Conservation (phyloP, 2,797 vertebrate genomes). For the Pempheris klunzingeri region DNA sequence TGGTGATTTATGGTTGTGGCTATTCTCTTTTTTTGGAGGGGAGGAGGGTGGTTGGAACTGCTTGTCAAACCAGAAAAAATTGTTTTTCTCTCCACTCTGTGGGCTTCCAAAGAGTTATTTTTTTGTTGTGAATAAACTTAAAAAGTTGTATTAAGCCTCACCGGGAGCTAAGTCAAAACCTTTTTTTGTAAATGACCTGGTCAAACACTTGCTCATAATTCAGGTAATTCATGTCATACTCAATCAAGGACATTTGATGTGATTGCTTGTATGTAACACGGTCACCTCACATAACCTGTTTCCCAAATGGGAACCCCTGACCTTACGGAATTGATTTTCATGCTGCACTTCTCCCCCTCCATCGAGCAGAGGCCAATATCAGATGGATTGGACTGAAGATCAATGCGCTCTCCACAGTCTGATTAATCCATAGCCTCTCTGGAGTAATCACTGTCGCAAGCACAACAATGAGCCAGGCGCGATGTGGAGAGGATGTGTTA, state of each 20-base stretch:
- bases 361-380: conserved; percentile 66
- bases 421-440: conserved; percentile 72
- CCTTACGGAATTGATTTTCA: conserved; percentile 64
- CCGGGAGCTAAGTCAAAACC: conserved; percentile 8
- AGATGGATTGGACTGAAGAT: conserved; percentile 75
- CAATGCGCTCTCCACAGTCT: conserved; percentile 62
- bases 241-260: conserved; percentile 16
- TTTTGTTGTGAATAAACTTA: not conserved
- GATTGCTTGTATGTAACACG: conserved; percentile 23
- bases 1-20: conserved; percentile 45
- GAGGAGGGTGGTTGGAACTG: conserved; percentile 2
- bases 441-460: conserved; percentile 72
- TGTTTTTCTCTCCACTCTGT: not conserved
- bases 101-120: not conserved
- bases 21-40: not conserved
- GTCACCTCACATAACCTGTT: conserved; percentile 50
- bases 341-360: conserved; percentile 34
- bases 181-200: not conserved
- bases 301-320: conserved; percentile 60
- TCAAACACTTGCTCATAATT: not conserved
- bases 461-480: conserved; percentile 55
- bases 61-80: conserved; percentile 33
- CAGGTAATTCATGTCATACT: conserved; percentile 4
- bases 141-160: not conserved
- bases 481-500: conserved; percentile 39